Evolutionary conservation across 2,113 vertebrate genomes (phyloP), one percentile per base, ranked within the genome.

Genomic region (Kryptolebias marmoratus): DNA sequence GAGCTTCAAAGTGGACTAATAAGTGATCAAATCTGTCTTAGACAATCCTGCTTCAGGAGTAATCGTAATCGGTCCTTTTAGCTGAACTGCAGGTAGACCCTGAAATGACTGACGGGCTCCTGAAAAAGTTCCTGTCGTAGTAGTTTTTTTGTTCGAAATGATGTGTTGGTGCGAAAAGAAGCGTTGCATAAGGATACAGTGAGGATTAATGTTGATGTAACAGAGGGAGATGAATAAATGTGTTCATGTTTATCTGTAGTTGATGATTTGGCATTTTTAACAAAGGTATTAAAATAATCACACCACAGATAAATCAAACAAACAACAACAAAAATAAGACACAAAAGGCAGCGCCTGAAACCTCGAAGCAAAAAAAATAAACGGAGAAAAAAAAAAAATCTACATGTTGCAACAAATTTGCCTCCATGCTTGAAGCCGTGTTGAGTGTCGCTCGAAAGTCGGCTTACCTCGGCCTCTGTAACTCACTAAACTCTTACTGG

Each of bases 261-360:
- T 50, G 52, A 84, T 45, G 11, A 63, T 58, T 58, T 74, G 42
- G 68, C 44, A 60, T 52, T 60, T 14, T 63, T 36, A 70, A 60
- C 66, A 72, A 71, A 68, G 45, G 56, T 67, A 55, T 28, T n/a
- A 16, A 76, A 75, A 79, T 47, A 68, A 63, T n/a, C 52, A 81
- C 61, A 70, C 32, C 22, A 67, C 64, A 65, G 36, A 75, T 61
- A 65, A 69, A 44, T 75, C 63, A 67, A 14, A 69, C 44, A 79
- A 65, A 67, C 11, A 28, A 62, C 83, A 85, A 10, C 44, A 75
- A 16, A 64, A 9, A 22, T 22, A 22, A 3, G 2, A 30, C 27
- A 45, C 9, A 76, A 58, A 39, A 81, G 32, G 72, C 68, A 22
- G 31, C 64, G 69, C 36, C 31, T 60, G 39, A 74, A 71, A 36